Percentiles rank a stretch among this genome's conserved stretches.
These are phyloP conservation scores for Eupristina koningsbergeri DNA, from an alignment of 1,140 invertebrate species.

Conservation along the genomic window DNA sequence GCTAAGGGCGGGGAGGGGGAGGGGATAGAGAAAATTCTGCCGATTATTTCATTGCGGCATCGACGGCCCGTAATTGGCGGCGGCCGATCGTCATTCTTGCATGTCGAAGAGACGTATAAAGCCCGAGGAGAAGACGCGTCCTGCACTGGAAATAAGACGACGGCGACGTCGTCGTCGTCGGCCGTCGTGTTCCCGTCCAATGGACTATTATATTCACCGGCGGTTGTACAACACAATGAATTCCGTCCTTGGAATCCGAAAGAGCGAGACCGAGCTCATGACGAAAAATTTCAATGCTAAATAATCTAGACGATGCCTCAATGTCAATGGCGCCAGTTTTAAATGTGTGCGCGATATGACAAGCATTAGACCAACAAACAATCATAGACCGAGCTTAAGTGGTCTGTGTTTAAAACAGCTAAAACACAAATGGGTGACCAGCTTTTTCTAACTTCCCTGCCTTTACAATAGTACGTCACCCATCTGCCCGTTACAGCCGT, in stretches of 20 bases:
- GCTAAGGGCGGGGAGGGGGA: conserved; percentile 56
- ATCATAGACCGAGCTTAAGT: not conserved
- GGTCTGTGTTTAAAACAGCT: not conserved
- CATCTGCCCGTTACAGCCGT: not conserved
- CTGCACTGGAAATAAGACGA: conserved; percentile 23
- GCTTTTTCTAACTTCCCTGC: not conserved
- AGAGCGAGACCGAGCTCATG: conserved; percentile 17
- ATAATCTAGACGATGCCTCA: conserved; percentile 43
- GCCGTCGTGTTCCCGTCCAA: conserved; percentile 1
- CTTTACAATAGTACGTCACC: too few relatives aligned
- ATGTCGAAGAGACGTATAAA: conserved; percentile 61
- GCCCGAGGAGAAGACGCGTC: conserved; percentile 33
- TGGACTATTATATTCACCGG: not conserved
- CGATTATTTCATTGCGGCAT: conserved; percentile 57
- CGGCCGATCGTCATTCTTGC: conserved; percentile 60
- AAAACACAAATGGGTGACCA: not conserved
- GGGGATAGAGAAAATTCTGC: conserved; percentile 54
- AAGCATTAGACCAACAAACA: conserved; percentile 12
- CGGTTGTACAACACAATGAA: conserved; percentile 29
- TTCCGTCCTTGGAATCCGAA: conserved; percentile 35
- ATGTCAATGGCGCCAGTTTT: conserved; percentile 43
- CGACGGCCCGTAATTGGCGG: conserved; percentile 61
- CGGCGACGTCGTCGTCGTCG: not conserved
- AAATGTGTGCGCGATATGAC: not conserved
- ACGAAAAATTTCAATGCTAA: conserved; percentile 47